Evolutionary conservation across 35 echinoderm and acorn worm genomes (phyloP).

Genomic region (Holothuria glaberrima): DNA sequence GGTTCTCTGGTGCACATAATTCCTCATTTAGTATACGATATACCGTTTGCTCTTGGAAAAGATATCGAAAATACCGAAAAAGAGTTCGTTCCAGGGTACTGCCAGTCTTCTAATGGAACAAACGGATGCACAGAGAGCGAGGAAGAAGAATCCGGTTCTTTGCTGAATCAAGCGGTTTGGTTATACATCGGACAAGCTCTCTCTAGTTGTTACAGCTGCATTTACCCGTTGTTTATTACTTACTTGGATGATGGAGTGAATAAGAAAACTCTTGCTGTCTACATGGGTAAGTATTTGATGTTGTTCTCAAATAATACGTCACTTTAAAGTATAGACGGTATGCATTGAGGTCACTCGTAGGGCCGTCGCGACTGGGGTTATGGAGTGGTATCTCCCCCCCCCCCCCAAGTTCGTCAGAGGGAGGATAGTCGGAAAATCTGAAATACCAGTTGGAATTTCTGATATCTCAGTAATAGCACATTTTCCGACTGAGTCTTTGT

Average conservation of each 20-base stretch:
- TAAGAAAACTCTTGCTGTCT: constrained; percentile 66
- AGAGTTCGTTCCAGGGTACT: neutral
- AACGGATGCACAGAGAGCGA: constrained; percentile 58
- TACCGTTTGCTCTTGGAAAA: constrained; percentile 52
- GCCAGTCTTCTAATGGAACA: neutral
- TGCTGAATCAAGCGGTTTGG: constrained; percentile 65
- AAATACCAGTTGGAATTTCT: no score
- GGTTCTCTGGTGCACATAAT: constrained; percentile 64
- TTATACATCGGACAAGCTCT: constrained; percentile 76
- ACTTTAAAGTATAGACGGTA: no score
- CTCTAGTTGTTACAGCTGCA: constrained; percentile 52
- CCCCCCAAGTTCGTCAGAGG: no score
- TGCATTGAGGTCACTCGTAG: no score
- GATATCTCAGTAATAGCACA: no score
- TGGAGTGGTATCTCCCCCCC: no score
- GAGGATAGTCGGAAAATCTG: no score
- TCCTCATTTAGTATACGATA: constrained; percentile 80
- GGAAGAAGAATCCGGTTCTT: constrained; percentile 50
- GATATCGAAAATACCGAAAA: constrained; percentile 20
- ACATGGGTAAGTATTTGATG: constrained; percentile 63
- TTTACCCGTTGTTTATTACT: constrained; percentile 73
- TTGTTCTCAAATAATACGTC: neutral
- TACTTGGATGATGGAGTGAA: constrained; percentile 84
- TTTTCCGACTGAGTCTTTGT: no score
- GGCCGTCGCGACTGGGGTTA: no score